These are phyloP conservation scores for Chymomyza costata DNA, from an alignment of 1,140 invertebrate species.

Conservation along the genomic window DNA sequence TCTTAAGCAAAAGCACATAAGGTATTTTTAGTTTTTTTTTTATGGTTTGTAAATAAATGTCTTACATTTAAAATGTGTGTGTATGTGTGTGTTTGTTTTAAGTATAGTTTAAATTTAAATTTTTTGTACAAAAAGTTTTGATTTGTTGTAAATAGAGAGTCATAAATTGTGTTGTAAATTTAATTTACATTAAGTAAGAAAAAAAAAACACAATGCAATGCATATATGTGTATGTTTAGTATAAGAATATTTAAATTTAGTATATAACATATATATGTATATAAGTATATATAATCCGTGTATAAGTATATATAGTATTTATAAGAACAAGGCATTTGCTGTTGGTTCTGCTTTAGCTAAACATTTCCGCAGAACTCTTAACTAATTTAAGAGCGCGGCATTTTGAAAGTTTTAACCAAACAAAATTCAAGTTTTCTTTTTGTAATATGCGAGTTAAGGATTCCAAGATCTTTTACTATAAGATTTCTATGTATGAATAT, in stretches of 20 bases:
- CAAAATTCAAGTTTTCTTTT: too few relatives aligned
- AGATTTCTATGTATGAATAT: too few relatives aligned
- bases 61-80: conserved; percentile 26
- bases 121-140: conserved; percentile 45
- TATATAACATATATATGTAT: conserved; percentile 39
- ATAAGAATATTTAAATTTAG: too few relatives aligned
- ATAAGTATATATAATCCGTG: conserved; percentile 35
- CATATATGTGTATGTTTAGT: conserved; percentile 28
- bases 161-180: conserved; percentile 50
- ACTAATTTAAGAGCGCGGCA: conserved; percentile 19
- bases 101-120: conserved; percentile 24
- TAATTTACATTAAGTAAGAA: conserved; percentile 58
- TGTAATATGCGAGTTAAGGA: too few relatives aligned
- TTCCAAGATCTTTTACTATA: too few relatives aligned
- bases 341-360: conserved; percentile 46
- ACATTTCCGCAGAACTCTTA: conserved; percentile 43
- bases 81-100: conserved; percentile 9
- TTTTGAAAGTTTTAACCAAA: too few relatives aligned
- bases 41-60: conserved; percentile 39
- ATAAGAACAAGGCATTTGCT: conserved; percentile 62
- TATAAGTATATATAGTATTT: conserved; percentile 33
- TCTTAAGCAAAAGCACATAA: too few relatives aligned
- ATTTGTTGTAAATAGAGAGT: conserved; percentile 25
- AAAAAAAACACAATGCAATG: conserved; percentile 31
- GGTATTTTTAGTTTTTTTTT: conserved; percentile 1